Conservation (phyloP, 2,113 vertebrate genomes). For the Cariama cristata region DNA sequence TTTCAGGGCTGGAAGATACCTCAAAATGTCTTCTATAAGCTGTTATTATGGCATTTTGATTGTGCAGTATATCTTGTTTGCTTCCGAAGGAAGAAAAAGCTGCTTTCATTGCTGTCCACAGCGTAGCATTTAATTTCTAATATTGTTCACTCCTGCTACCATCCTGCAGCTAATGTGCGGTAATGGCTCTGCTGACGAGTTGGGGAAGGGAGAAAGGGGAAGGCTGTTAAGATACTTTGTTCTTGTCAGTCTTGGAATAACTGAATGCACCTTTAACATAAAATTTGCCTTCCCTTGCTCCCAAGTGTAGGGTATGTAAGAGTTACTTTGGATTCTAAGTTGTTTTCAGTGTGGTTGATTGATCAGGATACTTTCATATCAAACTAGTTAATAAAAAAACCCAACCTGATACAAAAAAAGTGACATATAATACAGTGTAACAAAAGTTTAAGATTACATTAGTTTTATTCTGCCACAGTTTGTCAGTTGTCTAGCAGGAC, state of each 20-base stretch:
- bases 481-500: background rate
- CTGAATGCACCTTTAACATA: background rate
- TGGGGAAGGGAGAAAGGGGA: background rate
- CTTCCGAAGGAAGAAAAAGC: background rate
- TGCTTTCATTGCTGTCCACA: background rate
- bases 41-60: background rate
- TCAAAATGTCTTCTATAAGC: background rate
- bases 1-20: background rate
- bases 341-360: background rate
- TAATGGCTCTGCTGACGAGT: background rate
- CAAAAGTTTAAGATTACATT: background rate
- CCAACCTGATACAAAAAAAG: background rate
- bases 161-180: background rate
- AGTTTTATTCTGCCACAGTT: background rate
- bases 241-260: background rate
- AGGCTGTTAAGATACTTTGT: background rate
- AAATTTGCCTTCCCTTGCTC: background rate
- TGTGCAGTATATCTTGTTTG: background rate
- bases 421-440: background rate
- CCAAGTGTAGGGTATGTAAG: background rate
- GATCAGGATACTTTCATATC: background rate
- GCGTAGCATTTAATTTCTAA: background rate
- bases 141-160: background rate
- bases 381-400: background rate
- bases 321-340: background rate